These are phyloP conservation scores for Simalia tracyae DNA, from an alignment of 2,797 vertebrate genomes.

Conservation along the genomic window DNA sequence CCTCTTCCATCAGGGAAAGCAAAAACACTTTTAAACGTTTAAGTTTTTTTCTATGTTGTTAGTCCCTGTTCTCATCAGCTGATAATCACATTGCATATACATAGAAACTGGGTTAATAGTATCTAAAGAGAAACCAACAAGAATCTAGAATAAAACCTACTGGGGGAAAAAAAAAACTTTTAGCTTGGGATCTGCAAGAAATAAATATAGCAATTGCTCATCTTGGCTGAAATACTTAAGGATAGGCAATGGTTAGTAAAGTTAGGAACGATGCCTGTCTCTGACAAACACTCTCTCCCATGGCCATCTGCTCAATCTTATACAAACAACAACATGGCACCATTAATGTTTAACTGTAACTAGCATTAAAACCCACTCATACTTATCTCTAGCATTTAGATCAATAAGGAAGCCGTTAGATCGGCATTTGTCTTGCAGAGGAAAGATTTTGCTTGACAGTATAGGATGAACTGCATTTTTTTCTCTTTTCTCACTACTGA, in stretches of 20 bases:
- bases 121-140: background rate
- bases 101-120: background rate
- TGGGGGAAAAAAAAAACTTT: background rate
- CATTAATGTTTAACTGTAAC: slow-evolving; percentile 32
- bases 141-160: slow-evolving; percentile 6
- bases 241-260: slow-evolving; percentile 29
- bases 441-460: slow-evolving; percentile 37
- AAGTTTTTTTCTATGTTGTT: background rate
- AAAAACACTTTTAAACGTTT: background rate
- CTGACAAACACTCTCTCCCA: slow-evolving; percentile 32
- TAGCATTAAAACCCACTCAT: slow-evolving; percentile 49
- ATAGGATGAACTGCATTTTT: background rate
- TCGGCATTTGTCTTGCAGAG: slow-evolving; percentile 19
- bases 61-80: background rate
- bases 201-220: slow-evolving; percentile 43
- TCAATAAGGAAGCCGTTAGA: slow-evolving; percentile 30
- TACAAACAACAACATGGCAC: background rate
- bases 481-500: background rate
- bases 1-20: background rate
- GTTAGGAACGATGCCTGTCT: slow-evolving; percentile 38
- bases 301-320: slow-evolving; percentile 33
- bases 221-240: slow-evolving; percentile 38
- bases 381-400: slow-evolving; percentile 32
- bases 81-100: background rate
- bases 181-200: slow-evolving; percentile 34